Base-by-base conservation (phyloP, 2,888 invertebrate genomes). In the Drosophila macrospina region DNA sequence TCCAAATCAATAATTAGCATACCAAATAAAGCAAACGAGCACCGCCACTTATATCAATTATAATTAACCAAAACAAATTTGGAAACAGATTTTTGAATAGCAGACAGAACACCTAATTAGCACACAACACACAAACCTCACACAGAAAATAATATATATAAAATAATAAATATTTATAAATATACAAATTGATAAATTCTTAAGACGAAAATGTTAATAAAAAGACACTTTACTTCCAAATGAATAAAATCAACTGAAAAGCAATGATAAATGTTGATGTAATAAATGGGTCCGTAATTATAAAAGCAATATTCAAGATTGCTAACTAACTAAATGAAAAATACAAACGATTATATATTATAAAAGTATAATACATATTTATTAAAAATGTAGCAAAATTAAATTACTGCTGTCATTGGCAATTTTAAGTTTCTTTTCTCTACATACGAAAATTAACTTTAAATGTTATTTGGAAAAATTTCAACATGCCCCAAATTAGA, bases 11-110 rank as follows among this genome's bases (percentile, higher is more conserved):
- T 59, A 74, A 72, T 63, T 59, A 63, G 54, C 50, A 71, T 55
- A 72, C 51, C 41, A 73, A 62, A 47, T 44, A 71, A 59, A 20
- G 57, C 57, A 75, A 73, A 68, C 60, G 78, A 80, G 74, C 84
- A 84, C 84, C 86, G 84, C 88, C 84, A 84, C 55, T 71, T 69
- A 78, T 77, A 82, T 84, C 88, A 84, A 84, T 87, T 84, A 85
- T 47, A 65, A 63, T 73, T 54, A 59, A 63, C 32, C 45, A 24
- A 67, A 67, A 30, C 8, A 48, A 59, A 64, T 61, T 66, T 72
- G 57, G 39, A 45, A 26, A 51, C 48, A 51, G 54, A 55, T 48
- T 63, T 73, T 57, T 41, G 62, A 57, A 26, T 37, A 37, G 15
- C 39, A 69, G 48, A 68, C 59, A 61, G 36, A 56, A 57, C 65